phyloP scores from a whole-genome alignment of 2,888 invertebrate species.

The Lissonota sp. region DNA sequence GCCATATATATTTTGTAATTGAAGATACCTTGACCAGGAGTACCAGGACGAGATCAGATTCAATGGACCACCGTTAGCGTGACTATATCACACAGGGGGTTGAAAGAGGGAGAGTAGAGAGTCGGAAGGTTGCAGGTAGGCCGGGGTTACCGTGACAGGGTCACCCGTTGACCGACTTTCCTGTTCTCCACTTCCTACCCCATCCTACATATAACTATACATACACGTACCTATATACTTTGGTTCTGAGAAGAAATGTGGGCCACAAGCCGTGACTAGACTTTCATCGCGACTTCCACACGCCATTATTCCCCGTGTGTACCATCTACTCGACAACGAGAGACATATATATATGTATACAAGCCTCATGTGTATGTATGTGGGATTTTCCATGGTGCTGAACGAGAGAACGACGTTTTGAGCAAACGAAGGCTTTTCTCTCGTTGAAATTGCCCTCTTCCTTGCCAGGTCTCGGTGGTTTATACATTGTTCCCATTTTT shows the following conservation, averaged over 20 bases:
- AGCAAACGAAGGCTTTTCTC: constrained; percentile 23
- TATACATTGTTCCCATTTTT: constrained; percentile 6
- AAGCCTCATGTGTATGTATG: constrained; percentile 1
- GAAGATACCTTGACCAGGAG: constrained; percentile 47
- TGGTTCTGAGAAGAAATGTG: constrained; percentile 36
- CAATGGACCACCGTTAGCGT: constrained; percentile 49
- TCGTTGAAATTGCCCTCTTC: constrained; percentile 31
- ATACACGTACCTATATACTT: too few species aligned
- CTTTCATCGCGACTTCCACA: constrained; percentile 28
- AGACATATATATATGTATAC: constrained; percentile 13
- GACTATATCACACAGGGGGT: constrained; percentile 48
- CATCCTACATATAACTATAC: too few species aligned
- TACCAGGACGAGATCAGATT: constrained; percentile 44
- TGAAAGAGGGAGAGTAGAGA: constrained; percentile 21
- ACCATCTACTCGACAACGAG: constrained; percentile 6
- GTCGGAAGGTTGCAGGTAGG: constrained; percentile 58
- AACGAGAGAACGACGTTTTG: constrained; percentile 5
- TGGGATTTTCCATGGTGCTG: neutral
- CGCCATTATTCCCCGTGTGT: constrained; percentile 41
- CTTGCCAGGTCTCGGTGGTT: neutral
- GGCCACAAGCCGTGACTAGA: constrained; percentile 33
- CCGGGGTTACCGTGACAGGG: constrained; percentile 75
- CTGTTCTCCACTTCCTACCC: constrained; percentile 19
- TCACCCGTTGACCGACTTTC: constrained; percentile 80
- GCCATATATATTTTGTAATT: constrained; percentile 1